phyloP scores from a whole-genome alignment of 2,888 invertebrate genomes.

The Drosophila pseudotakahashii region DNA sequence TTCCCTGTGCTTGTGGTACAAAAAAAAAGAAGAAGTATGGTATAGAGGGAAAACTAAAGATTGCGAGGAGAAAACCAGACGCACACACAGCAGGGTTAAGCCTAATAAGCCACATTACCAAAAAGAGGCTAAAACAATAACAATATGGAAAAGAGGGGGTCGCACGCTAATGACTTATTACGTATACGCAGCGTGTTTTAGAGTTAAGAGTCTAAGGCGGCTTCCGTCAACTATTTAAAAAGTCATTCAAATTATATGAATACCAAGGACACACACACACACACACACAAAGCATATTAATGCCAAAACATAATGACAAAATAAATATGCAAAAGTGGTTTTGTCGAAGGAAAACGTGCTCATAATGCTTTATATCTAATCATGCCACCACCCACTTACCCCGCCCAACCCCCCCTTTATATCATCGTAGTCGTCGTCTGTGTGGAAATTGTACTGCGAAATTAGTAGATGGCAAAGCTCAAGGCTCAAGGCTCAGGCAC shows the following conservation, averaged over 20 bases:
- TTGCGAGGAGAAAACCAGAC: background rate
- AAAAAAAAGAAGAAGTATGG: background rate
- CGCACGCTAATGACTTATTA: conserved; percentile 81
- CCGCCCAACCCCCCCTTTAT: background rate
- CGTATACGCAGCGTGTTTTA: conserved; percentile 30
- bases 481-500: conserved; percentile 50
- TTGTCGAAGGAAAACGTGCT: conserved; percentile 76
- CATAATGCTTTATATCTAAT: conserved; percentile 76
- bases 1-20: background rate
- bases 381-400: conserved; percentile 36
- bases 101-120: conserved; percentile 81
- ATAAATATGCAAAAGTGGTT: conserved; percentile 84
- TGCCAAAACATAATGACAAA: conserved; percentile 83
- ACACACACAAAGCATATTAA: conserved; percentile 79
- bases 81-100: conserved; percentile 42
- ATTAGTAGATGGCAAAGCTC: conserved; percentile 71
- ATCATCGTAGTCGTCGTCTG: background rate
- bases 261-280: conserved; percentile 49
- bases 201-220: conserved; percentile 1
- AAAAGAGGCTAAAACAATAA: conserved; percentile 46
- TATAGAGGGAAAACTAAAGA: conserved; percentile 15
- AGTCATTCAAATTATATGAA: conserved; percentile 82
- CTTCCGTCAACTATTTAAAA: conserved; percentile 81
- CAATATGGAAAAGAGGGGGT: conserved; percentile 12
- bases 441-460: conserved; percentile 65